Evolutionary conservation across 2,113 vertebrate species (phyloP).

Genomic region (Melanerpes aurifrons): DNA sequence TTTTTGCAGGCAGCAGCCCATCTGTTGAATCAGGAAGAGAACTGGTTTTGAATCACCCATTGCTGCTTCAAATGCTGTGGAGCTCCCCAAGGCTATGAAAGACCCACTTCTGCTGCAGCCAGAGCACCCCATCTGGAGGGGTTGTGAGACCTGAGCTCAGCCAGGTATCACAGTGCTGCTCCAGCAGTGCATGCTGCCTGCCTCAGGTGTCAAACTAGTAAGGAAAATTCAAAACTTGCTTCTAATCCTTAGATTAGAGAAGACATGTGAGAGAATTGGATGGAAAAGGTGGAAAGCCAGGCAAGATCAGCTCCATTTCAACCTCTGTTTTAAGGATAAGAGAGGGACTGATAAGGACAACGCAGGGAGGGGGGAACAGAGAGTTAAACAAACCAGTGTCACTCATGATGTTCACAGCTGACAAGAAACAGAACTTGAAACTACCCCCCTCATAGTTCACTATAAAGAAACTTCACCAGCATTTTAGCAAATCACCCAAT

Average conservation of each 20-base stretch:
- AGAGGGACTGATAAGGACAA: slow-evolving; percentile 59
- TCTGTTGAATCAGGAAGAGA: not conserved
- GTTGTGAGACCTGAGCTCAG: not conserved
- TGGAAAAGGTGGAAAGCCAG: not conserved
- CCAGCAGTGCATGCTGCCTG: not conserved
- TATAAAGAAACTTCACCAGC: slow-evolving; percentile 8
- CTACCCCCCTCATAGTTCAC: not conserved
- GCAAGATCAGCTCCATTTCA: slow-evolving; percentile 15
- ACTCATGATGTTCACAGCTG: slow-evolving; percentile 37
- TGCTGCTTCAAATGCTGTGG: not conserved
- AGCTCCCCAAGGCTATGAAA: not conserved
- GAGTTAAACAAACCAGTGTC: slow-evolving; percentile 54
- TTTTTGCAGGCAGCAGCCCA: slow-evolving; percentile 18
- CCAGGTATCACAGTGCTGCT: accelerated
- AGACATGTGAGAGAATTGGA: not conserved
- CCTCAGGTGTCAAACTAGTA: not conserved
- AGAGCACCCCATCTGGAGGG: not conserved
- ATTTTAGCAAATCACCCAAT: slow-evolving; percentile 10
- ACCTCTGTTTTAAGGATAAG: slow-evolving; percentile 45
- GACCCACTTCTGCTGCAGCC: not conserved
- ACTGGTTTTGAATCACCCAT: not conserved
- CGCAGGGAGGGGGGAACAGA: not conserved
- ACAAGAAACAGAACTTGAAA: slow-evolving; percentile 67
- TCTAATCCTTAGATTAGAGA: not conserved
- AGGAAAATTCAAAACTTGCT: not conserved